Percentiles rank a stretch among this genome's conserved stretches.
Evolutionary conservation across 2,113 vertebrate genomes (phyloP).

Genomic region (Otolemur garnettii): DNA sequence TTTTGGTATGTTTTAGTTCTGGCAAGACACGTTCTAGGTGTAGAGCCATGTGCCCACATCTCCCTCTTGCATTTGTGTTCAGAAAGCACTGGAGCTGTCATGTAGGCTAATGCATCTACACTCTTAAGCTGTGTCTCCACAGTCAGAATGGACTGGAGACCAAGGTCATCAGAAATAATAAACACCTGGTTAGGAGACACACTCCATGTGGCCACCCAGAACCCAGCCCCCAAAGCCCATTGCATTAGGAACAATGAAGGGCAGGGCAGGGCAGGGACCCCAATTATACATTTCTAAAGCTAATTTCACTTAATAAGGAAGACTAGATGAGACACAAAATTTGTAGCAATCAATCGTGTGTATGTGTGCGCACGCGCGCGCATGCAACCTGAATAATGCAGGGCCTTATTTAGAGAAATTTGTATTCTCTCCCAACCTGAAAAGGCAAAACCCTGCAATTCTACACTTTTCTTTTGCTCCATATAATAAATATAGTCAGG

Average conservation of each 20-base stretch:
- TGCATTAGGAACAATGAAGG: background rate
- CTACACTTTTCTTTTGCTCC: background rate
- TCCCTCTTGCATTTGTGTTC: background rate
- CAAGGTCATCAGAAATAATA: background rate
- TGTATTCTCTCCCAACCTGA: background rate
- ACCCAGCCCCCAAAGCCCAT: background rate
- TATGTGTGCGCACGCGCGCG: no score
- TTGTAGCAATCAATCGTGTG: background rate
- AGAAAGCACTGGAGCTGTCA: background rate
- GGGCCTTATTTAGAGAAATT: background rate
- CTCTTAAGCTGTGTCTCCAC: background rate
- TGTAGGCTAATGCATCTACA: background rate
- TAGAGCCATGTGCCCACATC: no score
- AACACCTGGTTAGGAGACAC: background rate
- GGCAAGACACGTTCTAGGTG: background rate
- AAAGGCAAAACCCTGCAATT: background rate
- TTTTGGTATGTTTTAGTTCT: background rate
- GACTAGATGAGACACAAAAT: background rate
- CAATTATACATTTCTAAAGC: background rate
- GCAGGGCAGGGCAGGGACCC: background rate
- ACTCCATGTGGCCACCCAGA: background rate
- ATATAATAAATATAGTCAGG: conserved; percentile 16
- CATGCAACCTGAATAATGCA: background rate
- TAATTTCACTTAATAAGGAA: background rate
- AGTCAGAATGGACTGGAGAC: background rate